Conservation (phyloP, 1,140 invertebrate genomes). For the Solenopsis fugax region DNA sequence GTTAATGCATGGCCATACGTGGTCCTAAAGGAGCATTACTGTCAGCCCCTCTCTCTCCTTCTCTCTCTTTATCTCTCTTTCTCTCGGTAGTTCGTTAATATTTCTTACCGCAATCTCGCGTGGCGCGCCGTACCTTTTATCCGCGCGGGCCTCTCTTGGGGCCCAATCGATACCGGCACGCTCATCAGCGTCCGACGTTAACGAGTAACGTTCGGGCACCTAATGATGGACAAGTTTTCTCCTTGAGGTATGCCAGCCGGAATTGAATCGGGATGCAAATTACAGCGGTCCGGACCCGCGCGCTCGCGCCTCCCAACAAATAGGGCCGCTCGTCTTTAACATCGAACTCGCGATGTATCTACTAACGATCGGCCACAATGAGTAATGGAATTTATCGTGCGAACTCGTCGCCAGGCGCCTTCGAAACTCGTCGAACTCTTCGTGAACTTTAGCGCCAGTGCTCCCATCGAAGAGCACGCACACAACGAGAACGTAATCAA, state of each 20-base stretch:
- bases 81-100: constrained; percentile 62
- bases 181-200: constrained; percentile 61
- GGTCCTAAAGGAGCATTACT: constrained; percentile 64
- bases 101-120: constrained; percentile 62
- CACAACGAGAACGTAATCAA: constrained; percentile 25
- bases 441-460: constrained; percentile 44
- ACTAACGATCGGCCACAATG: constrained; percentile 68
- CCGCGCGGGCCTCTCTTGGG: constrained; percentile 22
- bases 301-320: constrained; percentile 59
- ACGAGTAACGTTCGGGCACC: constrained; percentile 66
- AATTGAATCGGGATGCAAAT: constrained; percentile 72
- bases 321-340: constrained; percentile 51
- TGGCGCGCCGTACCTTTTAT: constrained; percentile 55
- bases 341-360: constrained; percentile 53
- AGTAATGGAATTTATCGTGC: constrained; percentile 68
- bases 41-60: constrained; percentile 46
- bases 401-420: constrained; percentile 33
- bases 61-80: constrained; percentile 9
- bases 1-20: constrained; percentile 37
- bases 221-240: constrained; percentile 68
- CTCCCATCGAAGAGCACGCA: background rate
- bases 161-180: constrained; percentile 63
- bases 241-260: constrained; percentile 53
- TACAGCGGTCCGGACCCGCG: constrained; percentile 53
- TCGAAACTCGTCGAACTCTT: constrained; percentile 53